phyloP scores from a whole-genome alignment of 2,113 vertebrate genomes.

The Sphyrna mokarran region DNA sequence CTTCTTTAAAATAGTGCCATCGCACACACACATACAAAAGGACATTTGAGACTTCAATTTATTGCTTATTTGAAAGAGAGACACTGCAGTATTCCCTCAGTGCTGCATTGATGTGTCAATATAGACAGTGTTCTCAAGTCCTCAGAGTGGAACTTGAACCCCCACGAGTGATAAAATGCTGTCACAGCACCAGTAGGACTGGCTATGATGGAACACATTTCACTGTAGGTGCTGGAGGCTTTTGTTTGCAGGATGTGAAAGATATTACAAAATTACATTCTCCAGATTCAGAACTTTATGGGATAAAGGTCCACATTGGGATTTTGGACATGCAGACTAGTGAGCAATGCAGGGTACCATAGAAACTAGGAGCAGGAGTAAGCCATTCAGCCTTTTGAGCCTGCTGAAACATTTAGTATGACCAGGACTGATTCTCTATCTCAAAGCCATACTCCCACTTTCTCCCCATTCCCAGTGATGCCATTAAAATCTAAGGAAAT shows the following conservation, averaged over 20 bases:
- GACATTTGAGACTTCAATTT: too few species aligned
- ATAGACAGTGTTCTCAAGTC: not conserved
- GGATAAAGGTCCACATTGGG: not conserved
- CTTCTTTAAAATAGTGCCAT: not conserved
- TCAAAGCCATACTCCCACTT: too few species aligned
- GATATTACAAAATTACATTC: not conserved
- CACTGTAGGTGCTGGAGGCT: not conserved
- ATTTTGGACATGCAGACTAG: not conserved
- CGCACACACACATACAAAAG: too few species aligned
- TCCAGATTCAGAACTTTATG: not conserved
- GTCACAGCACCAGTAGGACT: not conserved
- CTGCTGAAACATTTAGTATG: too few species aligned
- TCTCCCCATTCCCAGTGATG: too few species aligned
- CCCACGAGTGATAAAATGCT: not conserved
- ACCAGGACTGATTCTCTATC: too few species aligned
- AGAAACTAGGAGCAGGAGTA: too few species aligned
- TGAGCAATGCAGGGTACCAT: not conserved
- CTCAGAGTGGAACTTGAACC: not conserved
- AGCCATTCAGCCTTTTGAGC: too few species aligned
- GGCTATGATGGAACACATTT: not conserved
- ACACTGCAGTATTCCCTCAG: not conserved
- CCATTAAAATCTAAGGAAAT: too few species aligned
- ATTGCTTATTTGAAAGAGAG: not conserved
- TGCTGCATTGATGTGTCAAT: not conserved
- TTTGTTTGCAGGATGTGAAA: not conserved